A percentile compares a stretch with the other conserved stretches of the same genome.
Evolutionary conservation across 2,888 invertebrate genomes (phyloP).

Genomic region (Lordiphosa fenestrarum): DNA sequence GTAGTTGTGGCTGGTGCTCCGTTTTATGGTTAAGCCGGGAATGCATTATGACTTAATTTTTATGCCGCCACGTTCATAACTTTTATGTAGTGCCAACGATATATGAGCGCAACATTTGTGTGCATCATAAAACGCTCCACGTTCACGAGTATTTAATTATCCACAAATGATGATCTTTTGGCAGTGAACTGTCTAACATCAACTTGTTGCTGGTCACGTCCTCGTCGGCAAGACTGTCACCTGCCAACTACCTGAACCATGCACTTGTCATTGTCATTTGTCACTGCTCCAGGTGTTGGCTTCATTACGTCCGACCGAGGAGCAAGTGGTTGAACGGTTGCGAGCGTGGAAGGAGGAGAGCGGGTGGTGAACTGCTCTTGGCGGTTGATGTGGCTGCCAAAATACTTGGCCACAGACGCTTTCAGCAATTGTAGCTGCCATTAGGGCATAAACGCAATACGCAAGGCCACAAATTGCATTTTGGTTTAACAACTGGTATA

Average conservation of each 20-base stretch:
- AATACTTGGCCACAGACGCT: constrained; percentile 12
- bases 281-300: not conserved
- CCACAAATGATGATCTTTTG: constrained; percentile 21
- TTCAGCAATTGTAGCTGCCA: constrained; percentile 7
- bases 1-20: constrained; percentile 22
- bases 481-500: not conserved
- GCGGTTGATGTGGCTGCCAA: constrained; percentile 10
- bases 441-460: constrained; percentile 21
- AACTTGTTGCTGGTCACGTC: constrained; percentile 29
- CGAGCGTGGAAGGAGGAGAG: not conserved
- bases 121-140: constrained; percentile 31
- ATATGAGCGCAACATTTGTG: constrained; percentile 35
- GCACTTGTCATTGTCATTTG: constrained; percentile 23
- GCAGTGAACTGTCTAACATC: constrained; percentile 1
- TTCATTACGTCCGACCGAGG: too few species aligned
- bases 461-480: constrained; percentile 7
- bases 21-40: constrained; percentile 33
- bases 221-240: constrained; percentile 14
- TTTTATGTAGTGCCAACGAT: constrained; percentile 53
- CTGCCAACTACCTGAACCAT: constrained; percentile 14
- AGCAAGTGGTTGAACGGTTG: too few species aligned
- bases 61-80: constrained; percentile 54
- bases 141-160: not conserved
- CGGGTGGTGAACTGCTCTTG: not conserved
- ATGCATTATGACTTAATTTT: constrained; percentile 72